Evolutionary conservation across 2,113 vertebrate species (phyloP).

Genomic region (Hippocampus abdominalis): DNA sequence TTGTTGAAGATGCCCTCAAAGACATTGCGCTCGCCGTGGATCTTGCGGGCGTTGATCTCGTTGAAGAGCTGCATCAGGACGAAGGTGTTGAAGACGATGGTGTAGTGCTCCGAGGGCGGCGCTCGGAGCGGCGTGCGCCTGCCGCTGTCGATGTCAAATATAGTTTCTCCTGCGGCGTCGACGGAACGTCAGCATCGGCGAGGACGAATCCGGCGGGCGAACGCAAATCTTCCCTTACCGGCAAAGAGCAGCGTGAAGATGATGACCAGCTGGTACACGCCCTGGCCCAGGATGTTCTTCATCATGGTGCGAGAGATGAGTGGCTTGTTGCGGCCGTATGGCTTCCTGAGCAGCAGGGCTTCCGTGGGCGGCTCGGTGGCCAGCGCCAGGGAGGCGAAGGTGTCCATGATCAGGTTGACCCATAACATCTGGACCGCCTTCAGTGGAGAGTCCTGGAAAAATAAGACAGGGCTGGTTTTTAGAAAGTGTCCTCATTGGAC

Average conservation of each 20-base stretch:
- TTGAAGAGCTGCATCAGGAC: constrained; percentile 99
- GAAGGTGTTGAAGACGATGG: constrained; percentile 97
- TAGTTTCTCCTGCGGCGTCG: constrained; percentile 79
- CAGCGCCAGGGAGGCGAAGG: constrained; percentile 93
- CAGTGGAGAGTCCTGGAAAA: constrained; percentile 88
- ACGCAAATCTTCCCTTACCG: constrained; percentile 73
- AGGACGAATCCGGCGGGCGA: background rate
- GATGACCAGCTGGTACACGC: constrained; percentile 89
- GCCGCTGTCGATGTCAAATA: constrained; percentile 95
- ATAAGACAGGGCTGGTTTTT: too few relatives aligned
- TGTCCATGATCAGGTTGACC: constrained; percentile 99
- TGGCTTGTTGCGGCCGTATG: constrained; percentile 98
- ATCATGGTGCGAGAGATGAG: constrained; percentile 99
- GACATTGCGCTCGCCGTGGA: constrained; percentile 97
- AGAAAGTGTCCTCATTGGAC: too few relatives aligned
- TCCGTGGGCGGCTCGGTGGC: constrained; percentile 98
- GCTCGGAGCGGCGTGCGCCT: constrained; percentile 90
- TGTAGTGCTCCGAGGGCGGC: constrained; percentile 96
- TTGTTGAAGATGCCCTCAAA: constrained; percentile 99
- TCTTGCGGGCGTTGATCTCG: constrained; percentile 97
- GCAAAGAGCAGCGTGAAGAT: constrained; percentile 94
- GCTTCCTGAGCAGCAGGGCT: constrained; percentile 89
- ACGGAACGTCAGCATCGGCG: background rate
- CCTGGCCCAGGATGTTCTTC: constrained; percentile 98
- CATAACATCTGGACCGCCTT: constrained; percentile 99